A percentile compares a stretch with the other conserved stretches of the same genome.
Conservation (phyloP, 2,888 invertebrate species). For the Mamestra brassicae region DNA sequence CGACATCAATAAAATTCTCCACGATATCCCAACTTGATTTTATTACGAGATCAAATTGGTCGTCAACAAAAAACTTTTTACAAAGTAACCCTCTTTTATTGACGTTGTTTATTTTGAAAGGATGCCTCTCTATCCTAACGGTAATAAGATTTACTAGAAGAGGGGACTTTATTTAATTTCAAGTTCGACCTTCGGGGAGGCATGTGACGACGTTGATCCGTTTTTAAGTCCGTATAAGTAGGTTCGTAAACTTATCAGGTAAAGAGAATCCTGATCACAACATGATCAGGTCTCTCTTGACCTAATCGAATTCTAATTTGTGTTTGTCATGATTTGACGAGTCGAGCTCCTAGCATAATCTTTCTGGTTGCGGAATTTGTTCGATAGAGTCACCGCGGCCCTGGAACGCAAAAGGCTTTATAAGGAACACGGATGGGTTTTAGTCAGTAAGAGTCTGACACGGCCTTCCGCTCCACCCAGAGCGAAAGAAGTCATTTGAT, state of each 20-base stretch:
- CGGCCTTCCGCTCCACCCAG: too few relatives aligned
- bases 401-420: too few relatives aligned
- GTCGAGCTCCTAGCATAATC: too few relatives aligned
- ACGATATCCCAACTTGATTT: conserved; percentile 71
- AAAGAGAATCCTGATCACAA: too few relatives aligned
- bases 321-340: too few relatives aligned
- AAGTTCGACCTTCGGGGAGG: conserved; percentile 48
- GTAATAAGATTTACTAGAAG: conserved; percentile 77
- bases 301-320: too few relatives aligned
- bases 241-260: conserved; percentile 2
- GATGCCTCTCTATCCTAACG: conserved; percentile 70
- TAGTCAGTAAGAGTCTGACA: too few relatives aligned
- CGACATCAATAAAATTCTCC: conserved; percentile 67
- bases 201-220: conserved; percentile 38
- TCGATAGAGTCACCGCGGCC: too few relatives aligned
- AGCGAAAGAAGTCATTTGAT: too few relatives aligned
- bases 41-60: conserved; percentile 75
- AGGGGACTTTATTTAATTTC: conserved; percentile 75
- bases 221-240: conserved; percentile 22
- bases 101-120: conserved; percentile 78
- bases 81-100: conserved; percentile 75
- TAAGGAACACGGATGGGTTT: too few relatives aligned
- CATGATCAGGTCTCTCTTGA: background rate
- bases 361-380: too few relatives aligned
- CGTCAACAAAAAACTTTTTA: conserved; percentile 74